Percentiles rank a stretch among this genome's conserved stretches.
phyloP scores from a whole-genome alignment of 1,140 invertebrate genomes.

The Drosophila seguyi region DNA sequence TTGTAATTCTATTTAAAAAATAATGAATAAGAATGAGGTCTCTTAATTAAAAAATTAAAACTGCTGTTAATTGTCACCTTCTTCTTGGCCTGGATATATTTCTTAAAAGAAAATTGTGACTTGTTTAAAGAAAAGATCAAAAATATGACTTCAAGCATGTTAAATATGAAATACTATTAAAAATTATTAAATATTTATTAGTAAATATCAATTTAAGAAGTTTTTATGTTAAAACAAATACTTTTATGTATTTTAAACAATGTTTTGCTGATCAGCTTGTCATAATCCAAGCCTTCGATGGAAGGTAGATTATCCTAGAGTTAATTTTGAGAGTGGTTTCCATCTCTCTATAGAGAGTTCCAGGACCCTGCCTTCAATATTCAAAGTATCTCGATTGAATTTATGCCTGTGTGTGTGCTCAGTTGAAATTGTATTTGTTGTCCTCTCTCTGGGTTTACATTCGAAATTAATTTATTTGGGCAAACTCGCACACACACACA shows the following conservation, averaged over 20 bases:
- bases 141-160: background rate
- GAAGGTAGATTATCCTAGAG: background rate
- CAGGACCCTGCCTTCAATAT: background rate
- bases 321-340: background rate
- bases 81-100: background rate
- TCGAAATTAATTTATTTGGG: slow-evolving; percentile 80
- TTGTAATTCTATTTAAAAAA: no score
- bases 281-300: no score
- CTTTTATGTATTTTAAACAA: background rate
- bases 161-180: background rate
- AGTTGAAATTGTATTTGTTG: slow-evolving; percentile 76
- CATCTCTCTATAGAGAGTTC: background rate
- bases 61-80: no score
- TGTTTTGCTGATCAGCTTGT: background rate
- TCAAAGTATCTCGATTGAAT: slow-evolving; percentile 9
- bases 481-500: slow-evolving; percentile 25
- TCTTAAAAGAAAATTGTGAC: background rate
- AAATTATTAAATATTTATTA: background rate
- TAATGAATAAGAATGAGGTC: no score
- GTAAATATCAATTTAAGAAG: background rate
- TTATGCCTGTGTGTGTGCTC: slow-evolving; percentile 30
- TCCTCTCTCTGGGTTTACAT: slow-evolving; percentile 61
- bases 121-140: background rate
- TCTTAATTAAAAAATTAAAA: no score
- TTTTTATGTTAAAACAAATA: background rate